Evolutionary conservation across 2,113 vertebrate genomes (phyloP).

Genomic region (Larimichthys polyactis): DNA sequence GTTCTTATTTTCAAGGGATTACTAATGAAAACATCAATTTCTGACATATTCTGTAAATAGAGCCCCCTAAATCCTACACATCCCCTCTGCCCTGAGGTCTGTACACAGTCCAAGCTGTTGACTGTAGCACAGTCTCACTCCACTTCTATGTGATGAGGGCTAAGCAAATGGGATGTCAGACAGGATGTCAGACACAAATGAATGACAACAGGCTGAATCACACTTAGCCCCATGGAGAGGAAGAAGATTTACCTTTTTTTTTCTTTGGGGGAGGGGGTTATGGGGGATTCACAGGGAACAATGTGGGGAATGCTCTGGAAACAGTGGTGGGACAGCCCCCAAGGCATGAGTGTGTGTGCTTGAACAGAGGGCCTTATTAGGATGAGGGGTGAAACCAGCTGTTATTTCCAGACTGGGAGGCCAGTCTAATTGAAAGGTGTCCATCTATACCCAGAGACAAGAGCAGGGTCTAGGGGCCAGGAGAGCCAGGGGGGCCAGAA

Average conservation of each 20-base stretch:
- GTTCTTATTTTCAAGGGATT: too few relatives aligned
- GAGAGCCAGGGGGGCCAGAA: conserved; percentile 3
- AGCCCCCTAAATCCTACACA: too few relatives aligned
- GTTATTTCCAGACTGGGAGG: conserved; percentile 74
- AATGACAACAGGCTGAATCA: conserved; percentile 58
- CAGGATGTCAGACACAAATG: conserved; percentile 44
- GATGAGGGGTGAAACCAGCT: conserved; percentile 79
- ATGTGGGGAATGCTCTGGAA: conserved; percentile 76
- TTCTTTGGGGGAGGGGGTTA: background rate
- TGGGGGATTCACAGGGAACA: conserved; percentile 50
- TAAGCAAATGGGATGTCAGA: conserved; percentile 15
- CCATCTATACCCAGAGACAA: conserved; percentile 45
- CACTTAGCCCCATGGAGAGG: background rate
- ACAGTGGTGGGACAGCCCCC: conserved; percentile 74
- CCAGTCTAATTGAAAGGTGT: conserved; percentile 83
- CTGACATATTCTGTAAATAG: too few relatives aligned
- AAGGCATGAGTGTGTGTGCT: conserved; percentile 70
- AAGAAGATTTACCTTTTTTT: conserved; percentile 16
- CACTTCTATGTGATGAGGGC: background rate
- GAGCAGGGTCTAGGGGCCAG: conserved; percentile 22
- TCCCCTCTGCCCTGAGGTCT: background rate
- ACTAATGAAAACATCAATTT: too few relatives aligned
- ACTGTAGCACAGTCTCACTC: conserved; percentile 19
- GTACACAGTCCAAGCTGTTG: background rate
- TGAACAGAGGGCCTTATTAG: conserved; percentile 72